Percentiles rank a stretch among this genome's conserved stretches.
phyloP scores from a whole-genome alignment of 2,113 vertebrate genomes.

The Theristicus caerulescens region DNA sequence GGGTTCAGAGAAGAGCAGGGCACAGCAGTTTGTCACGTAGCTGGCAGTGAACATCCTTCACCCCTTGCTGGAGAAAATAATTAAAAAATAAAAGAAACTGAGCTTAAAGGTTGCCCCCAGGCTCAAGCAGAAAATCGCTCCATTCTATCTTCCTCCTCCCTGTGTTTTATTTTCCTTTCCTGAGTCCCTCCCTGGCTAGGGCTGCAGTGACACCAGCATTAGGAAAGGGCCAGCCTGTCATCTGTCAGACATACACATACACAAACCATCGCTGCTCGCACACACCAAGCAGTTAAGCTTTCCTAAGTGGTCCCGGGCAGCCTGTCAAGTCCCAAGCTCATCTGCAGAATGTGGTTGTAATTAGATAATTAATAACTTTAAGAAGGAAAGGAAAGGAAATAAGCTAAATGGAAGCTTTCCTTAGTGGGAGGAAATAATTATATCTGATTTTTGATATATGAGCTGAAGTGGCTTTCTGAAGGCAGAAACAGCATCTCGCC shows the following conservation, averaged over 20 bases:
- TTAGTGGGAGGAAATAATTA: constrained; percentile 69
- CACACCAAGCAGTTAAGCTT: background rate
- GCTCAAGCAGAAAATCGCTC: background rate
- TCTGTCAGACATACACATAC: background rate
- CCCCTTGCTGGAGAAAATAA: background rate
- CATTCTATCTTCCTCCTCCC: background rate
- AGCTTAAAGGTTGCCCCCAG: background rate
- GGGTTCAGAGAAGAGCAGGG: background rate
- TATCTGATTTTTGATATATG: constrained; percentile 63
- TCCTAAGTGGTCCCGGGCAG: constrained; percentile 60
- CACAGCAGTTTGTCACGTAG: accelerated
- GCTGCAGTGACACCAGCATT: background rate
- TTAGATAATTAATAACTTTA: constrained; percentile 75
- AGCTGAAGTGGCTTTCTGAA: constrained; percentile 47
- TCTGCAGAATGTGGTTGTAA: constrained; percentile 71
- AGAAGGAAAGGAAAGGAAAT: constrained; percentile 33
- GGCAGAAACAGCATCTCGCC: background rate
- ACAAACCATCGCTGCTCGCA: background rate
- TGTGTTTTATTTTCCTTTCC: background rate
- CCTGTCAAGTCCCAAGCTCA: constrained; percentile 46
- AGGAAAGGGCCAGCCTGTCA: background rate
- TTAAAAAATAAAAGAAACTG: background rate
- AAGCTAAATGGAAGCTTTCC: constrained; percentile 72
- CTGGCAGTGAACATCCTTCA: background rate
- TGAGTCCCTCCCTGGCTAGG: background rate